Conservation (phyloP, 2,888 invertebrate genomes). For the Dromius quadrimaculatus region DNA sequence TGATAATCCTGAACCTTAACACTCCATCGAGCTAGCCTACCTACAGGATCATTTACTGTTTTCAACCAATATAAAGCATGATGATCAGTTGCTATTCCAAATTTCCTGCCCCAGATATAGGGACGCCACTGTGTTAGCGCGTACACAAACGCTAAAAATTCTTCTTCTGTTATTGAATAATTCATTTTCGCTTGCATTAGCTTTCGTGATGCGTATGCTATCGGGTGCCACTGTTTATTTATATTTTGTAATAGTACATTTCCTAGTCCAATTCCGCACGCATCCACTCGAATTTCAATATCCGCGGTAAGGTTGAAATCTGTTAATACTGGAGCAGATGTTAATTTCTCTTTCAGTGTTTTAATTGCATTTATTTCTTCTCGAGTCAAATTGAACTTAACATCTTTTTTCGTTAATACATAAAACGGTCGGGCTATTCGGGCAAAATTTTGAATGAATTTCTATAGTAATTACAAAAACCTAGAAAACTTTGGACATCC, state of each 20-base stretch:
- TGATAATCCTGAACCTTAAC: slow-evolving; percentile 54
- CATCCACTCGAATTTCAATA: slow-evolving; percentile 60
- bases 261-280: slow-evolving; percentile 60
- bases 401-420: slow-evolving; percentile 51
- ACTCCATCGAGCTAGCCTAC: slow-evolving; percentile 51
- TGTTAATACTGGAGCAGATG: slow-evolving; percentile 54
- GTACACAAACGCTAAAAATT: slow-evolving; percentile 32
- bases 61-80: slow-evolving; percentile 49
- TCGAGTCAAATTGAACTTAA: slow-evolving; percentile 50
- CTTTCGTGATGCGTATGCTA: slow-evolving; percentile 56
- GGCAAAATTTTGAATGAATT: slow-evolving; percentile 57
- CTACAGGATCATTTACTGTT: slow-evolving; percentile 31
- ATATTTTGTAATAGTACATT: slow-evolving; percentile 59
- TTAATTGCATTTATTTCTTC: slow-evolving; percentile 53
- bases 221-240: slow-evolving; percentile 59
- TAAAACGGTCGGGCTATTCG: slow-evolving; percentile 56
- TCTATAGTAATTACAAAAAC: slow-evolving; percentile 58
- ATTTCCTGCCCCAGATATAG: slow-evolving; percentile 24
- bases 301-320: slow-evolving; percentile 57
- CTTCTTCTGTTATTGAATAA: slow-evolving; percentile 52
- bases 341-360: slow-evolving; percentile 56
- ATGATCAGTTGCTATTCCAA: slow-evolving; percentile 20
- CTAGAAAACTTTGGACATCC: slow-evolving; percentile 50
- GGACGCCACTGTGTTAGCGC: slow-evolving; percentile 20
- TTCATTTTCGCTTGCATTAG: slow-evolving; percentile 49